Base-by-base conservation (phyloP, 2,797 vertebrate genomes). In the Poliocrania exsul region DNA sequence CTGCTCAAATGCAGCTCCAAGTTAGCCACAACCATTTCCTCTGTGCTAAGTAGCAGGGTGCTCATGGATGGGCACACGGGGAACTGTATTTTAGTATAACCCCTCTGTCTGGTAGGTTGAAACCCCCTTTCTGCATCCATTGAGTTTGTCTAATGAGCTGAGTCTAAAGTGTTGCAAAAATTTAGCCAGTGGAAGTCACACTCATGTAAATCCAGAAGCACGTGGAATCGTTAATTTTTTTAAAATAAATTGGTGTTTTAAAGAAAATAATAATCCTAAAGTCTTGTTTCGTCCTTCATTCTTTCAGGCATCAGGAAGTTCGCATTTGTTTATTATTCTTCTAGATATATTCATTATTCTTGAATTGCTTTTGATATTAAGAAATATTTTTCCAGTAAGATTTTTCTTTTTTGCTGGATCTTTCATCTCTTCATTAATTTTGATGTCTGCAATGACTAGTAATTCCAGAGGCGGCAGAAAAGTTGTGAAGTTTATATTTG, bases 381-480 rank as follows among this genome's bases (percentile, higher is more conserved):
- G 84, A 87, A 86, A 35, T 83, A 40, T 15, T 86, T 85, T 96
- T 77, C 64, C n/a, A 65, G 56, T 70, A 72, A 89, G 29, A 50
- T 81, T 83, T 95, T 94, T 15, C 44, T 25, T 72, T 56, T 87
- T 54, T 85, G 25, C 24, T 82, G 56, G 49, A 80, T 84, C 89
- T 93, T 91, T 93, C 85, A 70, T 56, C 69, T 86, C 72, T 88
- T 92, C 75, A 66, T 95, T 86, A 72, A 64, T 84, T 91, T 66
- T 57, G 40, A 67, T 91, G 71, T 84, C 77, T 91, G 81, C 56
- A 49, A 86, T 72, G 72, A 81, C 69, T 81, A 37, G 50, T 44
- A 69, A 73, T 84, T 92, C 73, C 77, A 86, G 89, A 88, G 66
- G 66, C 88, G 74, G 58, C 89, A 90, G 77, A 71, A 91, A 93